These are phyloP conservation scores for Synanceia verrucosa DNA, from an alignment of 2,797 vertebrate genomes.

Conservation along the genomic window DNA sequence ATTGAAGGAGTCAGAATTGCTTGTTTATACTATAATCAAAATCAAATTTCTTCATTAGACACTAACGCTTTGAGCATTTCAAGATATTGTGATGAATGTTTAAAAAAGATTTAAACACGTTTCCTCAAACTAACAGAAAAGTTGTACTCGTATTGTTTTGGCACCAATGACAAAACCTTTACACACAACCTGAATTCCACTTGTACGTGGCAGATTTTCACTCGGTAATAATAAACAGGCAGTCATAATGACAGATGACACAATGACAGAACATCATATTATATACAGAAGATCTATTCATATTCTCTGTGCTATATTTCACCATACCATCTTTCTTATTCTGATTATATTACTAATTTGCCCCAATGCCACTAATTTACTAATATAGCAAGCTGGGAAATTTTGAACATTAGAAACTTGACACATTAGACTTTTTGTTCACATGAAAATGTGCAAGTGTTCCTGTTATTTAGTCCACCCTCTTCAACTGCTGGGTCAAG, in stretches of 20 bases:
- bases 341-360: neutral
- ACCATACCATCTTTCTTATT: neutral
- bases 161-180: neutral
- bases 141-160: neutral
- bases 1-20: neutral
- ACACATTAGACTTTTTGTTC: neutral
- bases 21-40: neutral
- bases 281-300: neutral
- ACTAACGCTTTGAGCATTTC: neutral
- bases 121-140: neutral
- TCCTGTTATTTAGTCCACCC: slow-evolving; percentile 12
- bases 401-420: no score
- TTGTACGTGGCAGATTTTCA: no score
- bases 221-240: no score
- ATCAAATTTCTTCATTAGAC: neutral
- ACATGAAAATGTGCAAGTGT: neutral
- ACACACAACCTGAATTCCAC: neutral
- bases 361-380: neutral
- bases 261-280: no score
- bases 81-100: neutral
- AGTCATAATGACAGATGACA: no score
- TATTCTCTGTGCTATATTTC: neutral
- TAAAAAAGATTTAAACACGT: neutral
- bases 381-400: neutral
- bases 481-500: neutral